A percentile compares a stretch with the other conserved stretches of the same genome.
Evolutionary conservation across 1,140 invertebrate species (phyloP).

Genomic region (Caenorhabditis briggsae): DNA sequence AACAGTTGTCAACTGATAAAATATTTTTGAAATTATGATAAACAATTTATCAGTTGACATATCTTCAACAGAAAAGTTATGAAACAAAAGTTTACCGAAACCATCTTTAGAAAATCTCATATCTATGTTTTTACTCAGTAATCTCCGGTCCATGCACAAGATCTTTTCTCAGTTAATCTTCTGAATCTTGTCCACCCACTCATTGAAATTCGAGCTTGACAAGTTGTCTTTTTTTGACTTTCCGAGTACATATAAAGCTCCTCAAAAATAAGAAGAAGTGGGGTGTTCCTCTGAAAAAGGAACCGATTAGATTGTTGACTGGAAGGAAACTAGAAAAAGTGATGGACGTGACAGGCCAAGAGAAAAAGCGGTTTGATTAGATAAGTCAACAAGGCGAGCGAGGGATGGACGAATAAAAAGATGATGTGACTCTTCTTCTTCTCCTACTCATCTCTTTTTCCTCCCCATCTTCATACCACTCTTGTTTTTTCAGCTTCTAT

Average conservation of each 20-base stretch:
- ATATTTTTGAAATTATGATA: no score
- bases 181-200: neutral
- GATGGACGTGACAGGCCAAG: neutral
- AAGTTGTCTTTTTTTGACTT: neutral
- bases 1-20: no score
- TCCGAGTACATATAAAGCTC: neutral
- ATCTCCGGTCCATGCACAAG: no score
- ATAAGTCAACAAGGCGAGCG: constrained; percentile 32
- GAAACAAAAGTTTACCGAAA: no score
- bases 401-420: neutral
- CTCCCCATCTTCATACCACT: neutral
- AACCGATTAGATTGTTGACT: neutral
- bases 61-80: no score
- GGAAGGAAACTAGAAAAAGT: neutral
- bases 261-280: neutral
- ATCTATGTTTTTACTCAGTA: no score
- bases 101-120: no score
- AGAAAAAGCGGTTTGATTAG: constrained; percentile 33
- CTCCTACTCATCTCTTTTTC: neutral
- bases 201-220: neutral
- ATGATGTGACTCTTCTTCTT: constrained; percentile 43
- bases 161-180: neutral
- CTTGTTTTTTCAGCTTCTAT: neutral
- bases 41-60: no score
- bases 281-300: neutral